phyloP scores from a whole-genome alignment of 1,140 invertebrate species.

The Neodiprion virginianus region DNA sequence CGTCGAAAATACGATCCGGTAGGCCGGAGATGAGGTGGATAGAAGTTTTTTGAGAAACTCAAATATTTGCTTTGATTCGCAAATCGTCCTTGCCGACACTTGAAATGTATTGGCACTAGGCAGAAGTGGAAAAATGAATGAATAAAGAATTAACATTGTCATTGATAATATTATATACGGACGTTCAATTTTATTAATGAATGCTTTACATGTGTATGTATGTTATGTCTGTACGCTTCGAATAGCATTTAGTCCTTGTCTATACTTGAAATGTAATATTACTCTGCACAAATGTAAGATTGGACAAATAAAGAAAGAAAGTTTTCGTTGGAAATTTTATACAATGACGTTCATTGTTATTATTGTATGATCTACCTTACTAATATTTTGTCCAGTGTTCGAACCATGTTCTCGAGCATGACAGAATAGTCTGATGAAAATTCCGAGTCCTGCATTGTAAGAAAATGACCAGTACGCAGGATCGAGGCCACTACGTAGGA shows the following conservation, averaged over 20 bases:
- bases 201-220: too few species aligned
- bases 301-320: conserved; percentile 13
- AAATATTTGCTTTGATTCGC: background rate
- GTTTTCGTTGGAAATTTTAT: conserved; percentile 11
- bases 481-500: conserved; percentile 24
- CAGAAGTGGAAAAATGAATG: background rate
- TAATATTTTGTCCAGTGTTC: conserved; percentile 15
- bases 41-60: background rate
- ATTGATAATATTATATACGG: too few species aligned
- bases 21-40: background rate
- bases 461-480: conserved; percentile 28
- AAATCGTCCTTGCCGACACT: background rate
- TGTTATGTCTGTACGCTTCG: too few species aligned
- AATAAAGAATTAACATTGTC: background rate
- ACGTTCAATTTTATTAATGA: too few species aligned
- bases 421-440: conserved; percentile 22
- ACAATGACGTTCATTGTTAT: too few species aligned
- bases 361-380: conserved; percentile 16
- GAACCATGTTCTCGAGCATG: background rate
- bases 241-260: too few species aligned
- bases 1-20: background rate
- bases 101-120: background rate
- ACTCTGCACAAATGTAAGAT: too few species aligned
- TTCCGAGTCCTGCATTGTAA: conserved; percentile 23
- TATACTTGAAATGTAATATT: too few species aligned